These are phyloP conservation scores for Argyra leucocephala DNA, from an alignment of 2,888 invertebrate genomes.

Conservation along the genomic window DNA sequence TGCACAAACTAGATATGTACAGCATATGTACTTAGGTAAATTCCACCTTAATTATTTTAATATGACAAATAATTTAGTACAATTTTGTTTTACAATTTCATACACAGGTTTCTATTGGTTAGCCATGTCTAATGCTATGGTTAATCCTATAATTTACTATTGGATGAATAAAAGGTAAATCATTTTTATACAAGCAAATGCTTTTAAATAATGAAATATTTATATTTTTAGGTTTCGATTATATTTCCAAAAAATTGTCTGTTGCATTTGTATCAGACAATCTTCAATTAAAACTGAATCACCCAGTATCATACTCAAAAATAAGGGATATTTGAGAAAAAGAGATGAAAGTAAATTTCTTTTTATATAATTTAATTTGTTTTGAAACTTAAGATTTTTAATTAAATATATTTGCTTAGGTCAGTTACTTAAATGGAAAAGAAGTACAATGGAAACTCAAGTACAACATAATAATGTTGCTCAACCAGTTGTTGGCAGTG, in stretches of 20 bases:
- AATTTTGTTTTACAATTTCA: too few species aligned
- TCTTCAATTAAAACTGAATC: conserved; percentile 30
- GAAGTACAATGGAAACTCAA: conserved; percentile 41
- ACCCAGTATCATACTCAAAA: conserved; percentile 29
- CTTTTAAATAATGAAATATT: too few species aligned
- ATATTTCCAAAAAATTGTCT: conserved; percentile 61
- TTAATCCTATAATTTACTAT: conserved; percentile 84
- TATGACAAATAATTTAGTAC: too few species aligned
- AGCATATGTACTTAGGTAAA: conserved; percentile 62
- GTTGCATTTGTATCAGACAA: conserved; percentile 47
- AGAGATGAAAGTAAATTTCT: conserved; percentile 21
- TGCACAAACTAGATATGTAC: conserved; percentile 62
- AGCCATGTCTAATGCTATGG: conserved; percentile 89
- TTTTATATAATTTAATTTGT: background rate
- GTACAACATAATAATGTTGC: conserved; percentile 29
- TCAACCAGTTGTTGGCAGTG: background rate
- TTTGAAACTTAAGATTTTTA: background rate
- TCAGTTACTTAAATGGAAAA: conserved; percentile 35
- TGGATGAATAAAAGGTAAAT: conserved; percentile 83
- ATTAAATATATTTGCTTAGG: conserved; percentile 23
- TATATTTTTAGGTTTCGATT: conserved; percentile 52
- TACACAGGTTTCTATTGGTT: conserved; percentile 74
- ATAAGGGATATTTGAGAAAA: conserved; percentile 26
- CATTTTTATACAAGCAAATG: too few species aligned
- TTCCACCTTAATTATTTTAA: too few species aligned